phyloP scores from a whole-genome alignment of 2,113 vertebrate species.

The Tylochromis polylepis region DNA sequence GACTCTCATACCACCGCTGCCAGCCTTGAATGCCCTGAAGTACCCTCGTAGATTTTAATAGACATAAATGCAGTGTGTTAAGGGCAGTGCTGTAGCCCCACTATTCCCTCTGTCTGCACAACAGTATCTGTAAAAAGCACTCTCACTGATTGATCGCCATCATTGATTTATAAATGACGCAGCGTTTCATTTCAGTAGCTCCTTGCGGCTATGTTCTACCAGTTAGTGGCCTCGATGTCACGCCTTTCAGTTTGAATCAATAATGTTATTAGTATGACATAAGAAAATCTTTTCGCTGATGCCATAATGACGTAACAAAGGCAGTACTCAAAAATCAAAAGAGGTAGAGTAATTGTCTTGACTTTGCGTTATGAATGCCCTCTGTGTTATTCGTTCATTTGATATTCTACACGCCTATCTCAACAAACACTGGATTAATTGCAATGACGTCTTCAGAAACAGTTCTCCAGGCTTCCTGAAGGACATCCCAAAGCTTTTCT shows the following conservation, averaged over 20 bases:
- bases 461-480: not conserved
- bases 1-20: not conserved
- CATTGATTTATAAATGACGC: slow-evolving; percentile 51
- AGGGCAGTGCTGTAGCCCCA: not conserved
- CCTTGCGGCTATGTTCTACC: slow-evolving; percentile 14
- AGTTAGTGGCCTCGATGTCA: slow-evolving; percentile 39
- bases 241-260: slow-evolving; percentile 35
- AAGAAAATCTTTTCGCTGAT: not conserved
- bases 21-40: not conserved
- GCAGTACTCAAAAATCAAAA: not conserved
- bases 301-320: not conserved
- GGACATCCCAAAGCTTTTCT: not conserved
- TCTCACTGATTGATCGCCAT: slow-evolving; percentile 1
- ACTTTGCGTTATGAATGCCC: not conserved
- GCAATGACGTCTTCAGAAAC: not conserved
- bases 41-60: not conserved
- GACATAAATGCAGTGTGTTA: not conserved
- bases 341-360: not conserved
- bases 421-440: not conserved
- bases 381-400: not conserved
- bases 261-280: slow-evolving; percentile 23
- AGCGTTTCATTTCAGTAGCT: slow-evolving; percentile 45
- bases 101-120: not conserved
- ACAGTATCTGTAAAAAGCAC: slow-evolving; percentile 17
- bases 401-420: not conserved